Conservation (phyloP, 2,797 vertebrate species). For the Schizopygopsis pylzovi region DNA sequence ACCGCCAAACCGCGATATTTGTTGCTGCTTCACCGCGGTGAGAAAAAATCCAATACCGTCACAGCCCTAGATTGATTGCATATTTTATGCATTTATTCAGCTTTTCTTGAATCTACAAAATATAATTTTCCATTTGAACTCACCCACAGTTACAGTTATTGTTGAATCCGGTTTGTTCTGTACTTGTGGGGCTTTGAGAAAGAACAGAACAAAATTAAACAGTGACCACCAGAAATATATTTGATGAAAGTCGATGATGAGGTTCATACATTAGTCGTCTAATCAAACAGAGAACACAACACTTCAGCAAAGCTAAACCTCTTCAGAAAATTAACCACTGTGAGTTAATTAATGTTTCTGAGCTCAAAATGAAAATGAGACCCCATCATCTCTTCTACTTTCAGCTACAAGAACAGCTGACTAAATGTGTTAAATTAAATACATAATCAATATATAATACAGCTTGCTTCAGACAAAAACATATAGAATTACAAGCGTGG, state of each 20-base stretch:
- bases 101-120: not conserved
- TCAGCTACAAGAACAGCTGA: not conserved
- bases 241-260: not conserved
- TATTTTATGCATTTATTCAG: not conserved
- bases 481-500: not conserved
- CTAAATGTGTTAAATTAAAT: slow-evolving; percentile 19
- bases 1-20: no score
- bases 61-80: not conserved
- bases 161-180: not conserved
- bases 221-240: not conserved
- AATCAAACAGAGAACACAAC: not conserved
- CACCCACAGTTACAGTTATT: not conserved
- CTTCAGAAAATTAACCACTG: not conserved
- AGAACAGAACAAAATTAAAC: not conserved
- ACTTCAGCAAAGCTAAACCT: not conserved
- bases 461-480: slow-evolving; percentile 1
- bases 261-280: not conserved
- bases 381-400: not conserved
- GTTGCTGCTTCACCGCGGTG: no score
- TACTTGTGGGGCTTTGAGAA: not conserved
- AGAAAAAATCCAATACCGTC: no score
- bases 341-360: not conserved
- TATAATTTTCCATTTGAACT: not conserved
- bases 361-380: not conserved
- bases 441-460: slow-evolving; percentile 24